phyloP scores from a whole-genome alignment of 2,113 vertebrate species.

The Murina feae region DNA sequence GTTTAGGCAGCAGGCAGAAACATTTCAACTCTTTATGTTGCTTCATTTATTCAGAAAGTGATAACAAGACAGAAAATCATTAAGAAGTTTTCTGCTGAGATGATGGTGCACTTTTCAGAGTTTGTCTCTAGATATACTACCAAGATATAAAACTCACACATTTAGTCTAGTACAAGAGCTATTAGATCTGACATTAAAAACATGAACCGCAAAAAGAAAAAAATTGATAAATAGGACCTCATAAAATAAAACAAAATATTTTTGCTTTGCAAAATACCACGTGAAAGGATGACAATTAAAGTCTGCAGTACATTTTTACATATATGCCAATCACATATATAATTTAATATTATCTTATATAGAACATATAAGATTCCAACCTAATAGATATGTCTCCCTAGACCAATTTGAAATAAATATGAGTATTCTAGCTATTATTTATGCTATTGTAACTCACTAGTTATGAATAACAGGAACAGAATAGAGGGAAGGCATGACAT shows the following conservation, averaged over 20 bases:
- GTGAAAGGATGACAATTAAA: background rate
- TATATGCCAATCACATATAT: background rate
- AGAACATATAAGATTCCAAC: background rate
- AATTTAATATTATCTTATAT: background rate
- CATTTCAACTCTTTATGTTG: constrained; percentile 25
- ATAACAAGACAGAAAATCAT: constrained; percentile 64
- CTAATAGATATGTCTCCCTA: background rate
- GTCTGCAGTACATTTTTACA: background rate
- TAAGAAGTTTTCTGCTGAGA: constrained; percentile 48
- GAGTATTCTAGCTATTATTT: background rate
- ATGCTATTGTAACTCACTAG: too few relatives aligned
- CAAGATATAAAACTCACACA: background rate
- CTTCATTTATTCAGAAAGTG: constrained; percentile 57
- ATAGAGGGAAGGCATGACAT: too few relatives aligned
- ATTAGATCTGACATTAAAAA: background rate
- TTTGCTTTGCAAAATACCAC: background rate
- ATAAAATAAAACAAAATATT: background rate
- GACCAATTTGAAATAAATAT: background rate
- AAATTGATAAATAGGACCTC: background rate
- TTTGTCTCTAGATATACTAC: constrained; percentile 32
- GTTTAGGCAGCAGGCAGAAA: constrained; percentile 21
- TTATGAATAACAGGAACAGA: too few relatives aligned
- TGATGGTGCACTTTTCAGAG: constrained; percentile 66
- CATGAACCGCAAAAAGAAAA: background rate
- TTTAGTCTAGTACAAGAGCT: background rate